Evolutionary conservation across 2,888 invertebrate genomes (phyloP).

Genomic region (Lacanobia oleracea): DNA sequence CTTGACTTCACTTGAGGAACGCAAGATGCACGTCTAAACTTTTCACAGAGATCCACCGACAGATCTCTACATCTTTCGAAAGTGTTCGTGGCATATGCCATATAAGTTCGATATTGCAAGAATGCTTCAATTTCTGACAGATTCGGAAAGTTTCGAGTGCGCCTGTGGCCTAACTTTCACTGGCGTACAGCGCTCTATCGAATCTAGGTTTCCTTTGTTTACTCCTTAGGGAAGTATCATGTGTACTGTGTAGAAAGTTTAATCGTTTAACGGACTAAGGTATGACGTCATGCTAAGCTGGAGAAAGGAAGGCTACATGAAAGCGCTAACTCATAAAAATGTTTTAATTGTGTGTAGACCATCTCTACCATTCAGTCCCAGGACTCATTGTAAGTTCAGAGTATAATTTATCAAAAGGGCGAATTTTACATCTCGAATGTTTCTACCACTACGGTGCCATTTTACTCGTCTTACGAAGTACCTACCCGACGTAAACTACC

Average conservation of each 20-base stretch:
- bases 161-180: conserved; percentile 36
- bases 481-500: too few species aligned
- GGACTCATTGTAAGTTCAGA: background rate
- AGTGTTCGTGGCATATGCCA: conserved; percentile 8
- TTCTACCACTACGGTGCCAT: too few species aligned
- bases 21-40: background rate
- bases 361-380: background rate
- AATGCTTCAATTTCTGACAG: conserved; percentile 11
- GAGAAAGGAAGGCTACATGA: background rate
- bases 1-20: background rate
- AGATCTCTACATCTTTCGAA: background rate
- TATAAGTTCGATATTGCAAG: conserved; percentile 13
- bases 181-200: background rate
- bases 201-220: conserved; percentile 24
- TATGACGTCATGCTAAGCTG: background rate
- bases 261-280: background rate
- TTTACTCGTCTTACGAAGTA: too few species aligned
- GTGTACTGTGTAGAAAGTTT: conserved; percentile 2
- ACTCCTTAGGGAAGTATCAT: conserved; percentile 27
- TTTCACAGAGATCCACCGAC: background rate
- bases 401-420: too few species aligned
- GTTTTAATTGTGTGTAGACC: background rate
- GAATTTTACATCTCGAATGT: background rate
- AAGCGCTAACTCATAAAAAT: background rate
- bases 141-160: conserved; percentile 14